A percentile compares a stretch with the other conserved stretches of the same genome.
These are phyloP conservation scores for Anorthoa munda DNA, from an alignment of 2,888 invertebrate genomes.

Conservation along the genomic window DNA sequence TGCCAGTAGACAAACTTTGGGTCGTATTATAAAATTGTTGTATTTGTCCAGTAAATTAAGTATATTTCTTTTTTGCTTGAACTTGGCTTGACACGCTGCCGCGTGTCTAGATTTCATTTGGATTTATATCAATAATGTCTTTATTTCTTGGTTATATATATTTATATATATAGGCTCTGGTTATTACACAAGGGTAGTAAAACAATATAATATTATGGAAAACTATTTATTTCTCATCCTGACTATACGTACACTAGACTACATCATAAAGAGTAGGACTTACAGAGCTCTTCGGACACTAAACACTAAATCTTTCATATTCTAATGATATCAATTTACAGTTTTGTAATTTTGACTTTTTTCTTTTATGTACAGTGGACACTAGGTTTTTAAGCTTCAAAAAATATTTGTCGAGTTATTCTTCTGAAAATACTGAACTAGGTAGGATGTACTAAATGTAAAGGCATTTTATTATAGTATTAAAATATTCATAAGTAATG, in stretches of 20 bases:
- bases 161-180: too few species aligned
- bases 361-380: slow-evolving; percentile 56
- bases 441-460: slow-evolving; percentile 50
- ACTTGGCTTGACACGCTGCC: too few species aligned
- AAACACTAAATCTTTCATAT: slow-evolving; percentile 64
- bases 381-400: slow-evolving; percentile 36
- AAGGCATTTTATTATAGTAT: slow-evolving; percentile 42
- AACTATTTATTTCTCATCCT: slow-evolving; percentile 83
- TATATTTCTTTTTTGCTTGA: too few species aligned
- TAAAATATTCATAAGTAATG: slow-evolving; percentile 40
- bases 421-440: slow-evolving; percentile 49
- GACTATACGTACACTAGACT: slow-evolving; percentile 73
- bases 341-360: slow-evolving; percentile 58
- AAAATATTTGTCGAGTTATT: slow-evolving; percentile 45
- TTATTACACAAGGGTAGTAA: slow-evolving; percentile 30
- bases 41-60: too few species aligned
- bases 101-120: too few species aligned
- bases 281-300: slow-evolving; percentile 66
- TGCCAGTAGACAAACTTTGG: too few species aligned
- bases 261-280: slow-evolving; percentile 57
- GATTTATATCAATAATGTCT: too few species aligned
- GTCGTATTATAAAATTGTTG: too few species aligned
- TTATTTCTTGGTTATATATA: too few species aligned
- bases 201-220: slow-evolving; percentile 72
- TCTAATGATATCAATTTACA: slow-evolving; percentile 68